phyloP scores from a whole-genome alignment of 2,888 invertebrate species.

The Oscheius sp. region DNA sequence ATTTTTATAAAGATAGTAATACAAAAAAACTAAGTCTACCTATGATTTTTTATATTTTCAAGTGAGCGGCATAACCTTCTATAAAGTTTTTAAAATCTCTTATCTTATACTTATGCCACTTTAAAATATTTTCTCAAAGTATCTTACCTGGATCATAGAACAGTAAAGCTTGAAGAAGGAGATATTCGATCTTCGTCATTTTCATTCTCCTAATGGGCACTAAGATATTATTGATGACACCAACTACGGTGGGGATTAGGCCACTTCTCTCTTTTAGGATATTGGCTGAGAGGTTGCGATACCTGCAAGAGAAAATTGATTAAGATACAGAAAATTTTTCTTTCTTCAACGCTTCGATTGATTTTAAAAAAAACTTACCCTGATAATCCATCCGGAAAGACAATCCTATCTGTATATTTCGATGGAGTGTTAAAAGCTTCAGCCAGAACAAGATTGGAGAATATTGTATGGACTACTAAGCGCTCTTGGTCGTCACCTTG shows the following conservation, averaged over 20 bases:
- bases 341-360: no score
- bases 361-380: constrained; percentile 37
- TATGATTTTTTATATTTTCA: no score
- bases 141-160: constrained; percentile 68
- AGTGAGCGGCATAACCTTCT: no score
- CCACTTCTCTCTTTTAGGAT: constrained; percentile 53
- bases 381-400: constrained; percentile 68
- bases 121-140: no score
- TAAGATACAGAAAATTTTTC: not conserved
- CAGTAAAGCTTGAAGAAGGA: constrained; percentile 66
- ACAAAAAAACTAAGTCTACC: no score
- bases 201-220: constrained; percentile 67
- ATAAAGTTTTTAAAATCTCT: no score
- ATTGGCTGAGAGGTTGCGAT: constrained; percentile 63
- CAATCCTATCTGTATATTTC: constrained; percentile 65
- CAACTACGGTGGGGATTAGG: constrained; percentile 68
- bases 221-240: constrained; percentile 68
- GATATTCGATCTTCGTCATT: constrained; percentile 67
- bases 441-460: constrained; percentile 67
- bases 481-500: constrained; percentile 54
- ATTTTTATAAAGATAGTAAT: no score
- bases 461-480: constrained; percentile 63
- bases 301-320: constrained; percentile 41
- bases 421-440: constrained; percentile 69
- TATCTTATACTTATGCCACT: no score